These are phyloP conservation scores for Mus musculus DNA, from an alignment of 2,113 vertebrate genomes.

Conservation along the genomic window GRCm39 chr13:81301001-81301500, in stretches of 20 bases:
- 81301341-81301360: not conserved
- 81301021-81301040: not conserved
- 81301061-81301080: not conserved
- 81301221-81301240: not conserved
- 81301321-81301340: not conserved
- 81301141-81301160: no score
- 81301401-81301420: not conserved
- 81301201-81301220: not conserved
- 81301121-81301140: not conserved
- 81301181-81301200: not conserved
- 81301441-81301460: conserved; percentile 10
- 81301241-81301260: not conserved
- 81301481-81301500: not conserved
- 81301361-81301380: not conserved
- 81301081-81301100: not conserved
- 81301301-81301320: not conserved
- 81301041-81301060: not conserved
- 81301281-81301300: not conserved
- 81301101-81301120: no score
- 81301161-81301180: not conserved
- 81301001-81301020: not conserved
- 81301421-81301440: conserved; percentile 6
- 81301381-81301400: not conserved
- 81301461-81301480: not conserved
- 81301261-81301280: not conserved